These are phyloP conservation scores for Drosophila prolongata DNA, from an alignment of 2,888 invertebrate species.

Conservation along the genomic window DNA sequence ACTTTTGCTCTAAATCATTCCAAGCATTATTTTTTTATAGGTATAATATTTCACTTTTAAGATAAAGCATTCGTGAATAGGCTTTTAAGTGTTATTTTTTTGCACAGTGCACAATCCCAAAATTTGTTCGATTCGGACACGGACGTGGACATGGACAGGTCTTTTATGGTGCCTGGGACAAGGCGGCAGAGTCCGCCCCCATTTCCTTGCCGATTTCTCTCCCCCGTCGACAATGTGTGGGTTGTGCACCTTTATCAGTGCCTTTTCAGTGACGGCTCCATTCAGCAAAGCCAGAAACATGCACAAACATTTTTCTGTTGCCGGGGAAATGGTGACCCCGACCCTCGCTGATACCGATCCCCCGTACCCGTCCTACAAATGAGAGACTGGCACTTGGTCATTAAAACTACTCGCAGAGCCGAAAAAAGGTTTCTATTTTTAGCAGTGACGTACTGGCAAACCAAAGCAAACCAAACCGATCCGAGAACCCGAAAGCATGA, in stretches of 20 bases:
- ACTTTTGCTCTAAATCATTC: too few species aligned
- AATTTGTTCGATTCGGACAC: conserved; percentile 32
- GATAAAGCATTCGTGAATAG: too few species aligned
- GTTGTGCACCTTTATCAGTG: conserved; percentile 30
- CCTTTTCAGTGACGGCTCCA: conserved; percentile 20
- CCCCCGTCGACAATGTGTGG: not conserved
- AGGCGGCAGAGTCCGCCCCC: conserved; percentile 9
- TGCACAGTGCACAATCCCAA: conserved; percentile 14
- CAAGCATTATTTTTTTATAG: too few species aligned
- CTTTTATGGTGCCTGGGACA: conserved; percentile 26
- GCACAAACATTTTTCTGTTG: conserved; percentile 41
- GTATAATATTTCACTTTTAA: too few species aligned
- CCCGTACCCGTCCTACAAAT: conserved; percentile 4
- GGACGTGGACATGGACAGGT: conserved; percentile 22
- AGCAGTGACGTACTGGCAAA: conserved; percentile 64
- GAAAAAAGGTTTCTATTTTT: conserved; percentile 77
- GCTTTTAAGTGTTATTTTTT: too few species aligned
- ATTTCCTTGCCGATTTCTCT: not conserved
- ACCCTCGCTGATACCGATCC: conserved; percentile 36
- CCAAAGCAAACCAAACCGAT: conserved; percentile 26
- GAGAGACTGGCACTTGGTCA: conserved; percentile 47
- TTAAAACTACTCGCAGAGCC: conserved; percentile 50
- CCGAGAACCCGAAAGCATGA: conserved; percentile 22
- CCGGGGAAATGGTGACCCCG: conserved; percentile 34
- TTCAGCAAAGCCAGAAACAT: conserved; percentile 31